Evolutionary conservation across 2,888 invertebrate species (phyloP), one percentile per base, ranked within the genome.

Genomic region (Zygogramma bicolorata): DNA sequence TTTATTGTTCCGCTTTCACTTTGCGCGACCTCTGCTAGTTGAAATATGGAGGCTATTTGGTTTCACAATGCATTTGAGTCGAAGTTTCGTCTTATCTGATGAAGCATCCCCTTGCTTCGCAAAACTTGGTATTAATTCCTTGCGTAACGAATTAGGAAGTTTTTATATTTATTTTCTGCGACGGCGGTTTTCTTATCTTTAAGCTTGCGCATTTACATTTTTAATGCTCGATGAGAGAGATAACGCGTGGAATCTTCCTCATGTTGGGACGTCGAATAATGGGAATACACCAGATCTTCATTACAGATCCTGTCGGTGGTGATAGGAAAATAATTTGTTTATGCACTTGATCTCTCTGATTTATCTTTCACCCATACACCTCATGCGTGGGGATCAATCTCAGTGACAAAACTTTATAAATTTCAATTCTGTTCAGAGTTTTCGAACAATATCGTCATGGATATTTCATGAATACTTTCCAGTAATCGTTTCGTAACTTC

Each of bases 31-130:
- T 57, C 63, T 53, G 53, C 71, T 67, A 60, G 67, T 70, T 75
- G 70, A 77, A 77, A 77, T 73, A 75, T 75, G 73, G 75, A 42
- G 74, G 70, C 67, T 49, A 69, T 75, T 75, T 72, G 74, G 75
- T 77, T 76, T 71, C 73, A 77, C 76, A 75, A 75, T 77, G 76
- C 76, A 77, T 73, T 76, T 72, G 69, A 65, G 73, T 72, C 73
- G 58, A 76, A 75, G 68, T 73, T 74, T 73, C 31, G 70, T 72
- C 75, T 77, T 75, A 77, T 77, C 77, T 75, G 77, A 77, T 76
- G 75, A 77, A 73, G 75, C 66, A 74, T 71, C 70, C 75, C 72
- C 71, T 29, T 68, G 68, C 67, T 68, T 57, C 67, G 68, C 59
- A 67, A 63, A 65, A 73, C 74, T 66, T 70, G 49, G 75, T 75